Evolutionary conservation across 2,888 invertebrate species (phyloP), one percentile per base, ranked within the genome.

Genomic region (Lasioglossum marginatum): DNA sequence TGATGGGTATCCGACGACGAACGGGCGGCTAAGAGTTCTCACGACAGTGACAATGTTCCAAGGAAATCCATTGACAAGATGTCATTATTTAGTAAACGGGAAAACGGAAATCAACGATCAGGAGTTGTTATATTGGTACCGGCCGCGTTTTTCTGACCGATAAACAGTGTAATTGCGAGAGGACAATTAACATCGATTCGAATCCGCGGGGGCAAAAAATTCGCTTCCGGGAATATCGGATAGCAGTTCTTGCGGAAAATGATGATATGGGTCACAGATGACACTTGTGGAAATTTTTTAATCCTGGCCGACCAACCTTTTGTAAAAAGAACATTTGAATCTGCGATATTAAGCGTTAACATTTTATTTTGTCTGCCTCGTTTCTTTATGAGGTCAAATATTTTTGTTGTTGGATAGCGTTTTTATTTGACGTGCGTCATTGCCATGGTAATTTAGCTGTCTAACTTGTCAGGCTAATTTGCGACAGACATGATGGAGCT

Each of bases 61-160:
- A 5, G 77, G 79, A 82, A 70, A 70, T 31, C 70, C 45, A 48
- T 66, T 85, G 87, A 86, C 77, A 86, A 77, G 79, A 74, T 77
- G 74, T 82, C 70, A 79, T 79, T 86, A 87, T 77, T 79, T 76
- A 60, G 73, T 23, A 75, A 68, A 81, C 63, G 68, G n/a, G 77
- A 76, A 86, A 87, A 79, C 86, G 86, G 86, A 87, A 75, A 82
- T 82, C 82, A 66, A 70, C 87, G 82, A 87, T 87, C 63, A 79
- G 23, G 34, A 31, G 60, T 72, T 71, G 77, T 86, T 79, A 14
- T 57, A 57, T 74, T 6, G 74, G 82, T 40, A 70, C 34, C 60
- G 57, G 63, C 48, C 52, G 23, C 75, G 43, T 85, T 85, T 79
- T 72, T 79, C 31, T 85, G 66, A 84, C 19, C 79, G 79, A 72